A percentile compares a stretch with the other conserved stretches of the same genome.
phyloP scores from a whole-genome alignment of 2,113 vertebrate species.

The Ia io region DNA sequence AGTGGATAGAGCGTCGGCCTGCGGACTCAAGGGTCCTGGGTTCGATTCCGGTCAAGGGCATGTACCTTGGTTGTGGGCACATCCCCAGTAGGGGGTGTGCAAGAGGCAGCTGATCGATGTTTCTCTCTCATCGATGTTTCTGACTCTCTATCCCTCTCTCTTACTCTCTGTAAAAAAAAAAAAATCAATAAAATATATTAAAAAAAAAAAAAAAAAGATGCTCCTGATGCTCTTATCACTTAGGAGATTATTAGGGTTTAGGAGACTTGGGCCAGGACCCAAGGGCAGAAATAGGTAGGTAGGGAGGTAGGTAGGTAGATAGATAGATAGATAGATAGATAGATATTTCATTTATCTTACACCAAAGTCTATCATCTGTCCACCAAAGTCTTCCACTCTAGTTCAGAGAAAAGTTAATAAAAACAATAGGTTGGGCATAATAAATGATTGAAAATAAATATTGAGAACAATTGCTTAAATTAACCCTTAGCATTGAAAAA shows the following conservation, averaged over 20 bases:
- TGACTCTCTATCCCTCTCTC: too few species aligned
- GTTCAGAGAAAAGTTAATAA: neutral
- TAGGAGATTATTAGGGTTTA: neutral
- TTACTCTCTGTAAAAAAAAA: too few species aligned
- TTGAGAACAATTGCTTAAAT: neutral
- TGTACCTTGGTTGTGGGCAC: too few species aligned
- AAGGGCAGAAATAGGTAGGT: neutral
- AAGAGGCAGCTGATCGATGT: too few species aligned
- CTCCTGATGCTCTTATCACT: neutral
- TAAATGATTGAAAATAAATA: conserved; percentile 37
- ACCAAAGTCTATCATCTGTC: neutral
- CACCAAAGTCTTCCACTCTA: neutral
- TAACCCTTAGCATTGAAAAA: neutral
- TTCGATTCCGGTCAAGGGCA: too few species aligned
- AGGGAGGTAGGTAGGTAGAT: too few species aligned
- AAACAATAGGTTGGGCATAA: neutral
- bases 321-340: neutral
- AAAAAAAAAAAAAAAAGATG: too few species aligned
- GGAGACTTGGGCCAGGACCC: neutral
- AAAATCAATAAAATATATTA: too few species aligned
- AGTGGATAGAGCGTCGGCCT: too few species aligned
- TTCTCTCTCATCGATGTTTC: too few species aligned
- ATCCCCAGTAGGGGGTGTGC: too few species aligned
- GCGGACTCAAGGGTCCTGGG: too few species aligned
- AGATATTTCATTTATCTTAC: neutral